A percentile compares a stretch with the other conserved stretches of the same genome.
Evolutionary conservation across 2,888 invertebrate genomes (phyloP).

Genomic region (Melanchra persicariae): DNA sequence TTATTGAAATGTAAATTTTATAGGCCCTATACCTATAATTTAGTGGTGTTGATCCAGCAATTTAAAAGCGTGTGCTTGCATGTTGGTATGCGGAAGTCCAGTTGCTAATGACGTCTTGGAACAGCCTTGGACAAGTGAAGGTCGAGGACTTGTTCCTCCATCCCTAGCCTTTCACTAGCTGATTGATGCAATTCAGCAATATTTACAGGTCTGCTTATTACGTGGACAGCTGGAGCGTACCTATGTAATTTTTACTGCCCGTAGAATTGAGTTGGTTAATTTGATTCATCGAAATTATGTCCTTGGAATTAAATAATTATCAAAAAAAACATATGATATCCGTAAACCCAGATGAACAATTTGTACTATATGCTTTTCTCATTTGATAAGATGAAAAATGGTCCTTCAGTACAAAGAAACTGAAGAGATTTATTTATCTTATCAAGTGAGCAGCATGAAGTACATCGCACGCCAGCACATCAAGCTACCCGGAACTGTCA

Average conservation of each 20-base stretch:
- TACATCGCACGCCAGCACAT: no score
- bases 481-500: no score
- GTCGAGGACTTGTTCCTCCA: slow-evolving; percentile 62
- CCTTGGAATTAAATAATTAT: no score
- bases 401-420: neutral
- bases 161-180: slow-evolving; percentile 70
- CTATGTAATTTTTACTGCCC: neutral
- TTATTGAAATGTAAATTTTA: slow-evolving; percentile 23
- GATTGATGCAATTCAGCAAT: slow-evolving; percentile 30
- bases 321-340: no score
- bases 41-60: slow-evolving; percentile 22
- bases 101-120: slow-evolving; percentile 51
- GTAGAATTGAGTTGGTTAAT: neutral
- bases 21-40: slow-evolving; percentile 19
- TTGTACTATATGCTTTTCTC: neutral
- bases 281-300: neutral
- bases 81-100: slow-evolving; percentile 63
- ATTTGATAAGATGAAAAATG: neutral
- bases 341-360: neutral
- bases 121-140: slow-evolving; percentile 55
- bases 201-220: slow-evolving; percentile 15
- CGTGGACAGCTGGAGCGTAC: neutral
- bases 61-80: slow-evolving; percentile 38
- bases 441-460: neutral
- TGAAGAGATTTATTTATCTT: neutral